Evolutionary conservation across 2,113 vertebrate genomes (phyloP).

Genomic region (Percopsis transmontana): DNA sequence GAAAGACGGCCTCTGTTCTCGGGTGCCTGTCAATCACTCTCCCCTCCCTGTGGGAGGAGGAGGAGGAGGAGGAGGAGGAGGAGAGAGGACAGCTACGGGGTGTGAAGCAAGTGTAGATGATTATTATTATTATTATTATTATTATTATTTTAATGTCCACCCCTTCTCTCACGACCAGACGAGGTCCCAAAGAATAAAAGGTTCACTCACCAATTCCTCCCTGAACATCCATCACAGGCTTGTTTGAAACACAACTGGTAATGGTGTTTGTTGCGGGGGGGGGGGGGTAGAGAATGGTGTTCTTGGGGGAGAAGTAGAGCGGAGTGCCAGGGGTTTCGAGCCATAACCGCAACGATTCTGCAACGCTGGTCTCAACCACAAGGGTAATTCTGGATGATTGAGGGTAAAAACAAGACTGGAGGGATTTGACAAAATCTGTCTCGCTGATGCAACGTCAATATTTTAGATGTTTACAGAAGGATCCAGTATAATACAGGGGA

Average conservation of each 20-base stretch:
- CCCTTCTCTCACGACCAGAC: too few species aligned
- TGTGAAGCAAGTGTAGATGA: conserved; percentile 47
- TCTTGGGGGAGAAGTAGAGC: too few species aligned
- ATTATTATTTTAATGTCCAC: neutral
- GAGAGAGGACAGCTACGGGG: too few species aligned
- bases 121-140: neutral
- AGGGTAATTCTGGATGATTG: too few species aligned
- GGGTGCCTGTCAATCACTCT: conserved; percentile 52
- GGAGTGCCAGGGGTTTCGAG: too few species aligned
- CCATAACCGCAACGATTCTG: too few species aligned
- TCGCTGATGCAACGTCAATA: neutral
- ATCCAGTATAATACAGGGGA: too few species aligned
- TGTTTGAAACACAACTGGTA: neutral
- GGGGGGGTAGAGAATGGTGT: too few species aligned
- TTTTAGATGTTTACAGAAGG: neutral
- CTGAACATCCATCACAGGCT: neutral
- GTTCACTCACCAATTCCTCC: too few species aligned
- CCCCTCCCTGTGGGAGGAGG: conserved; percentile 8
- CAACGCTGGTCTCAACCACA: too few species aligned
- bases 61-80: conserved; percentile 42
- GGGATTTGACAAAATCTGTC: neutral
- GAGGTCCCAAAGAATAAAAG: neutral
- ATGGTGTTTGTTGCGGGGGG: too few species aligned
- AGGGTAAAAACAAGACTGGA: neutral
- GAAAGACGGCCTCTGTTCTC: conserved; percentile 72